A percentile compares a stretch with the other conserved stretches of the same genome.
phyloP scores from a whole-genome alignment of 2,113 vertebrate genomes.

The Toxostoma redivivum region DNA sequence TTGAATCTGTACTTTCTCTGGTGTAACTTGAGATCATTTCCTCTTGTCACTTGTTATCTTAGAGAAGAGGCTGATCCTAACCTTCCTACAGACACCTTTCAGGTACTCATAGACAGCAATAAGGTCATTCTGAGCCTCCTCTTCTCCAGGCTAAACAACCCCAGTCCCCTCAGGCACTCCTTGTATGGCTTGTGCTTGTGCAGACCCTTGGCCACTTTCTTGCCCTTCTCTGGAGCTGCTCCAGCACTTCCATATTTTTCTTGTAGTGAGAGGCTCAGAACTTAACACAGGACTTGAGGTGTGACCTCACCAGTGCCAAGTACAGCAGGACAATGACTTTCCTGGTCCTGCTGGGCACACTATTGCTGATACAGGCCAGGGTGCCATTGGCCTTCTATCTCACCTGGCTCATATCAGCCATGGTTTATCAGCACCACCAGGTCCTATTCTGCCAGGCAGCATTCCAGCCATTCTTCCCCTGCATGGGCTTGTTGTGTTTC shows the following conservation, averaged over 20 bases:
- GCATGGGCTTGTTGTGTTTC: not conserved
- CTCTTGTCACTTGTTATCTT: not conserved
- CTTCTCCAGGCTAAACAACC: not conserved
- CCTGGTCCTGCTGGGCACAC: not conserved
- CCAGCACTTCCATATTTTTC: not conserved
- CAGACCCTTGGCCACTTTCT: not conserved
- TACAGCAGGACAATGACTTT: no score
- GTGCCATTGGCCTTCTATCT: not conserved
- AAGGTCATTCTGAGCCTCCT: not conserved
- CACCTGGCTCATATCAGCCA: not conserved
- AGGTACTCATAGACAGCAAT: not conserved
- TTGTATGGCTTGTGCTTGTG: not conserved
- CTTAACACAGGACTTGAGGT: no score
- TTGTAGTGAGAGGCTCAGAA: not conserved
- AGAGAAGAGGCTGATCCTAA: not conserved
- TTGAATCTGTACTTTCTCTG: rapidly evolving
- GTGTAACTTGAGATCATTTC: not conserved
- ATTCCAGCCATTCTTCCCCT: not conserved
- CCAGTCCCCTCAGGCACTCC: not conserved
- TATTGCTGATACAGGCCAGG: not conserved
- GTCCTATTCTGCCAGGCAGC: not conserved
- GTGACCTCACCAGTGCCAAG: not conserved
- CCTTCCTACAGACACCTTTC: not conserved
- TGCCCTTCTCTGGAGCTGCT: not conserved
- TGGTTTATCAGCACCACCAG: rapidly evolving